These are phyloP conservation scores for Pica pica DNA, from an alignment of 2,113 vertebrate genomes.

Conservation along the genomic window DNA sequence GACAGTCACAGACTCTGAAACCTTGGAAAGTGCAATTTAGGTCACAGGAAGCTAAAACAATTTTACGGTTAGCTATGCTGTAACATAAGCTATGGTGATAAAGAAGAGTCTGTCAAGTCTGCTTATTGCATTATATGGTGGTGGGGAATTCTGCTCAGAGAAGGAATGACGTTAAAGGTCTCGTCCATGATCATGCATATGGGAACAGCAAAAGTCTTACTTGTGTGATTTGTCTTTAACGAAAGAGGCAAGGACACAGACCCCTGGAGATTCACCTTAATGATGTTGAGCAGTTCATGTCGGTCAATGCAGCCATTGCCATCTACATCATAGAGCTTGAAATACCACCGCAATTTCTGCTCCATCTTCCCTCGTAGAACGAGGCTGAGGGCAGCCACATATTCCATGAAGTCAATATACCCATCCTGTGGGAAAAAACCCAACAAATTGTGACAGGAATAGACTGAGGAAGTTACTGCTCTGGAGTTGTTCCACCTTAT, in stretches of 20 bases:
- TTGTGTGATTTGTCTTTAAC: background rate
- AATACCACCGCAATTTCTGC: conserved; percentile 92
- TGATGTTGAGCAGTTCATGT: conserved; percentile 88
- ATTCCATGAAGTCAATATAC: conserved; percentile 92
- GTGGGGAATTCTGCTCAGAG: background rate
- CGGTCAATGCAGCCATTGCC: conserved; percentile 91
- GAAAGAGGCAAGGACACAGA: background rate
- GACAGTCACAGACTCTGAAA: background rate
- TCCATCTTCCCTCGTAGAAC: conserved; percentile 92
- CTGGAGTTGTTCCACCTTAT: background rate
- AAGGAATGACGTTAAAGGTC: background rate
- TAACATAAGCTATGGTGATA: background rate
- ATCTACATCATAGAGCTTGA: conserved; percentile 90
- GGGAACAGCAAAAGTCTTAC: background rate
- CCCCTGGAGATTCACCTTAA: conserved; percentile 73
- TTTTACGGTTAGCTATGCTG: background rate
- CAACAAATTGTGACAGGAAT: background rate
- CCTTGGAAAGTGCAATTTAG: background rate
- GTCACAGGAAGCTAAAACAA: background rate
- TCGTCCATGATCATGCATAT: background rate
- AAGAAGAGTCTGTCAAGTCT: background rate
- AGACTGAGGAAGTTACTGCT: background rate
- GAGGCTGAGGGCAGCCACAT: conserved; percentile 87
- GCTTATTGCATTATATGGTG: background rate
- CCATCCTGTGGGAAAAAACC: conserved; percentile 74